Base-by-base conservation (phyloP, 1,140 invertebrate species). In the Aphis craccivora region DNA sequence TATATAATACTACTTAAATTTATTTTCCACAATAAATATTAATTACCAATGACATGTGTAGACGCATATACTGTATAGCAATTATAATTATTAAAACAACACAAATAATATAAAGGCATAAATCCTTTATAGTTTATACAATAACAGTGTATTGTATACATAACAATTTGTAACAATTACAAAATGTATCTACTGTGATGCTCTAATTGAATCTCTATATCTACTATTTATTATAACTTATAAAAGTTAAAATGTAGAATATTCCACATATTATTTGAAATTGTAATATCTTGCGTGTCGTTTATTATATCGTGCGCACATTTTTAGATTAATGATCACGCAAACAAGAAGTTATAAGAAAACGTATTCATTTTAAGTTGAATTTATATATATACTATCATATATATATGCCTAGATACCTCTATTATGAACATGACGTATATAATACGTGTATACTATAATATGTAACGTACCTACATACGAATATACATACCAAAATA, bases 141-240 rank as follows among this genome's bases (percentile, higher is more conserved):
- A 30, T n/a, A 14, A 76, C 30, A 76, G 30, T 76, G 14, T 6
- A n/a, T 76, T n/a, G 60, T 76, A 51, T 51, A 76, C 14, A 3
- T 7, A n/a, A n/a, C n/a, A 76, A 76, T 76, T 76, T 76, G 60
- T 76, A n/a, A 76, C 60, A 76, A 76, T 76, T 76, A 76, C 60
- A 76, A 76, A 76, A 76, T 76, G 14, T 76, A n/a, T n/a, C 30
- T 76, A 76, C 60, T n/a, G 14, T 76, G 14, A n/a, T n/a, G n/a
- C 14, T 67, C 30, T 76, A 76, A 76, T 76, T 76, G 30, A 76
- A n/a, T 76, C 30, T n/a, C 60, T 35, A 18, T 35, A 76, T 76
- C 30, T 76, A 51, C 30, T 76, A 76, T 18, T 76, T 76, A n/a
- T n/a, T 76, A n/a, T 51, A 51, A 20, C 48, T 51, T 45, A 45